Conservation (phyloP, 92 coral and sea anemone species). For the Heteractis magnifica region DNA sequence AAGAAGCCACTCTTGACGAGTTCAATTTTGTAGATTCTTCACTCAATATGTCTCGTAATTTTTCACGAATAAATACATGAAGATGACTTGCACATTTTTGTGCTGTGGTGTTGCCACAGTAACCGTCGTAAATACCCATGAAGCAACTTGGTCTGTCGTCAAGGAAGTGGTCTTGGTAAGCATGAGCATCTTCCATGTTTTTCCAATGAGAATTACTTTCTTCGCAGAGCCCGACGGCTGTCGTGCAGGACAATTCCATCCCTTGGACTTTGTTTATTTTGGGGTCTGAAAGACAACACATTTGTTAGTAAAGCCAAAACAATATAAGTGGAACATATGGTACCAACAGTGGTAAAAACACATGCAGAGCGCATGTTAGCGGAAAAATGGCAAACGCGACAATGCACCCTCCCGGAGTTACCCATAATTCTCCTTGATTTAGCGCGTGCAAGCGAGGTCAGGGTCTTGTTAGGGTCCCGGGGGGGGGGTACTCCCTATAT, state of each 20-base stretch:
- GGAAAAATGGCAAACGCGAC: too few species aligned
- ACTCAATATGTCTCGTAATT: conserved; percentile 45
- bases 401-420: too few species aligned
- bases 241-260: conserved; percentile 48
- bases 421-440: too few species aligned
- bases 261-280: conserved; percentile 46
- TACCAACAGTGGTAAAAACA: background rate
- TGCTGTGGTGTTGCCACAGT: conserved; percentile 81
- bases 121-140: conserved; percentile 88
- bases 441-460: too few species aligned
- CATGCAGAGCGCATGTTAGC: too few species aligned
- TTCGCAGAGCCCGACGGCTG: conserved; percentile 78
- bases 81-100: conserved; percentile 74
- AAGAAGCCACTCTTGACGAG: conserved; percentile 47
- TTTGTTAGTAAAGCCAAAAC: background rate
- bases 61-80: conserved; percentile 63
- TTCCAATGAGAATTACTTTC: conserved; percentile 78
- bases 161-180: conserved; percentile 68
- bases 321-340: background rate
- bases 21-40: conserved; percentile 11
- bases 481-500: too few species aligned
- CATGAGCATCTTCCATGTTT: conserved; percentile 69
- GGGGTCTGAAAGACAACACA: conserved; percentile 51
- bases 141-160: conserved; percentile 55
- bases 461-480: too few species aligned